These are phyloP conservation scores for Chymomyza procnemis DNA, from an alignment of 2,888 invertebrate species.

Conservation along the genomic window DNA sequence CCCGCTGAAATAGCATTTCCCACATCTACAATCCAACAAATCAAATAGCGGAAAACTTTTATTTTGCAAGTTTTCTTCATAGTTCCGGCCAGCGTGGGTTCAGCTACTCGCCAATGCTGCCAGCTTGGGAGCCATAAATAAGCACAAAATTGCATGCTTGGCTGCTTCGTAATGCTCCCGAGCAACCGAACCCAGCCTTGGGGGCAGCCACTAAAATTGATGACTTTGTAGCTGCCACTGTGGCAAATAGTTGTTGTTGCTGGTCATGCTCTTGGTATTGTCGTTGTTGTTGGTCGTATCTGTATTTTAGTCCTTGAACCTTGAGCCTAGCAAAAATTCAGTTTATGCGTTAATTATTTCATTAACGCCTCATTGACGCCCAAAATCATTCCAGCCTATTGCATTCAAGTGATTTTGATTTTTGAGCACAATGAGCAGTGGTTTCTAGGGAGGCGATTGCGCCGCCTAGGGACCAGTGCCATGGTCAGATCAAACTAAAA, in stretches of 20 bases:
- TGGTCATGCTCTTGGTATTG: too few relatives aligned
- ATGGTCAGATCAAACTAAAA: constrained; percentile 35
- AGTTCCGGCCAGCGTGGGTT: constrained; percentile 38
- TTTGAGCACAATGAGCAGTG: constrained; percentile 46
- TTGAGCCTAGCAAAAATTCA: constrained; percentile 16
- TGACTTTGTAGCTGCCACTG: constrained; percentile 45
- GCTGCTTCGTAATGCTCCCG: constrained; percentile 24
- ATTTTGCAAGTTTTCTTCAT: constrained; percentile 63
- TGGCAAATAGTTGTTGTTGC: constrained; percentile 2
- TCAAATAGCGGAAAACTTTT: constrained; percentile 69
- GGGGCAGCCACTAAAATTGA: constrained; percentile 51
- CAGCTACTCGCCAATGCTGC: constrained; percentile 10
- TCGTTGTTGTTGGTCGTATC: constrained; percentile 16
- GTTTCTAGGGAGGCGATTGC: background rate
- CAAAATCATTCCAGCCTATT: constrained; percentile 65
- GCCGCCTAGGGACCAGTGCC: background rate
- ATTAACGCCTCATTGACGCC: constrained; percentile 56
- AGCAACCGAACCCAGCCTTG: constrained; percentile 2
- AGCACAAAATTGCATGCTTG: constrained; percentile 63
- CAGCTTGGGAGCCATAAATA: constrained; percentile 62
- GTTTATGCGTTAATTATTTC: constrained; percentile 64
- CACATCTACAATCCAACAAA: constrained; percentile 45
- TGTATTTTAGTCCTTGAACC: constrained; percentile 24
- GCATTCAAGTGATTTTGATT: constrained; percentile 59
- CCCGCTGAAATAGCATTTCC: background rate